phyloP scores from a whole-genome alignment of 2,797 vertebrate species.

The Spatula clypeata region DNA sequence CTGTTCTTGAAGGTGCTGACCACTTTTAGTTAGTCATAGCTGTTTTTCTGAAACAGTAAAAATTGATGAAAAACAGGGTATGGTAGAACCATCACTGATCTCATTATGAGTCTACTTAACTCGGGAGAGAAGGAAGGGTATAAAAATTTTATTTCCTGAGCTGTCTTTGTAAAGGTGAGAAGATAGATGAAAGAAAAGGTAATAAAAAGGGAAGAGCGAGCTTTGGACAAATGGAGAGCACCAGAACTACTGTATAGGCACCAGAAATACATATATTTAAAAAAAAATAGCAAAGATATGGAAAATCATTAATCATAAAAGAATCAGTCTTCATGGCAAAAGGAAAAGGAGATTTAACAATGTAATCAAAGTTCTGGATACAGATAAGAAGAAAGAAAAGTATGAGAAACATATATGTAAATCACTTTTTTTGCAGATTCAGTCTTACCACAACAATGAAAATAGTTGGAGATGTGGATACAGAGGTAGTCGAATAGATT shows the following conservation, averaged over 20 bases:
- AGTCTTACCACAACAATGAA: not conserved
- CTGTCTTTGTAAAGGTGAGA: conserved; percentile 26
- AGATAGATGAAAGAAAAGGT: conserved; percentile 23
- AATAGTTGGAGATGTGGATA: not conserved
- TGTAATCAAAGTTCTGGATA: not conserved
- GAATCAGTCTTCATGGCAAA: not conserved
- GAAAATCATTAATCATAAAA: conserved; percentile 9
- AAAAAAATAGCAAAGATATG: not conserved
- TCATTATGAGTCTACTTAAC: not conserved
- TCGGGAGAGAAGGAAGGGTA: conserved; percentile 12
- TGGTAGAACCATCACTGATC: not conserved
- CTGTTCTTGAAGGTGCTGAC: not conserved
- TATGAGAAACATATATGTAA: not conserved
- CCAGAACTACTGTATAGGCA: not conserved
- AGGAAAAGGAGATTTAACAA: not conserved
- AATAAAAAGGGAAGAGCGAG: not conserved
- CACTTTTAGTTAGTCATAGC: not conserved
- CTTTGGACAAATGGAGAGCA: conserved; percentile 9
- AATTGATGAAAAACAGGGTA: not conserved
- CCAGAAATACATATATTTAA: no score
- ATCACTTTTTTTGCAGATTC: not conserved
- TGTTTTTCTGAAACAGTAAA: conserved; percentile 45
- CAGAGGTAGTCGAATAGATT: not conserved
- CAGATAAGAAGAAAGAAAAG: not conserved
- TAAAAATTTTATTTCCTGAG: conserved; percentile 37